Percentiles rank a stretch among this genome's conserved stretches.
Conservation (phyloP, 2,888 invertebrate genomes). For the Drosophila diplacantha region DNA sequence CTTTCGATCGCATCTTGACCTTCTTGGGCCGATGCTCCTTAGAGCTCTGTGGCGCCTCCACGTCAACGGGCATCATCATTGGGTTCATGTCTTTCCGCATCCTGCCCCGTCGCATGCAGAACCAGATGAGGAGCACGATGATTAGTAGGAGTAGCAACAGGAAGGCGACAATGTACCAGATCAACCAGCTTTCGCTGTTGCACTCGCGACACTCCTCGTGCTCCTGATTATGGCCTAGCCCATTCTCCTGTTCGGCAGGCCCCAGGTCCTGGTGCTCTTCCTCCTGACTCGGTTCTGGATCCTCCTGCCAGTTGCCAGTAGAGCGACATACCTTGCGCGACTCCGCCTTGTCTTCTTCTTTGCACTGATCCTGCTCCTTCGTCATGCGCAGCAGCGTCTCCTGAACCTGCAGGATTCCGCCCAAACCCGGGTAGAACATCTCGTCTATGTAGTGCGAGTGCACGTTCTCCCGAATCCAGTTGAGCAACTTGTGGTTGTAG, state of each 20-base stretch:
- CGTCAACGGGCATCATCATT: neutral
- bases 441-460: slow-evolving; percentile 73
- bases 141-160: slow-evolving; percentile 44
- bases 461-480: slow-evolving; percentile 73
- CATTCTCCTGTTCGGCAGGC: slow-evolving; percentile 21
- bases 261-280: neutral
- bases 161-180: slow-evolving; percentile 44
- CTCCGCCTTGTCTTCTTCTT: neutral
- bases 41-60: slow-evolving; percentile 2
- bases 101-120: slow-evolving; percentile 37
- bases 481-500: slow-evolving; percentile 70
- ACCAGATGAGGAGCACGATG: slow-evolving; percentile 49
- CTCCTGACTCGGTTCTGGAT: neutral
- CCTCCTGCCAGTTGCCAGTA: neutral
- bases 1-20: neutral
- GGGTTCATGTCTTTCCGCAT: slow-evolving; percentile 1
- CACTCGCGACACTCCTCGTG: slow-evolving; percentile 46
- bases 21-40: neutral
- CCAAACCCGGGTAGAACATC: slow-evolving; percentile 76
- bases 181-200: slow-evolving; percentile 20
- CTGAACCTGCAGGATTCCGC: slow-evolving; percentile 71
- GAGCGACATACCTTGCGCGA: slow-evolving; percentile 20
- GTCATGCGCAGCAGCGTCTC: slow-evolving; percentile 45
- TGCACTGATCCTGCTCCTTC: neutral
- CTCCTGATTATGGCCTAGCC: neutral